Evolutionary conservation across 2,797 vertebrate genomes (phyloP).

Genomic region (Anabas testudineus): DNA sequence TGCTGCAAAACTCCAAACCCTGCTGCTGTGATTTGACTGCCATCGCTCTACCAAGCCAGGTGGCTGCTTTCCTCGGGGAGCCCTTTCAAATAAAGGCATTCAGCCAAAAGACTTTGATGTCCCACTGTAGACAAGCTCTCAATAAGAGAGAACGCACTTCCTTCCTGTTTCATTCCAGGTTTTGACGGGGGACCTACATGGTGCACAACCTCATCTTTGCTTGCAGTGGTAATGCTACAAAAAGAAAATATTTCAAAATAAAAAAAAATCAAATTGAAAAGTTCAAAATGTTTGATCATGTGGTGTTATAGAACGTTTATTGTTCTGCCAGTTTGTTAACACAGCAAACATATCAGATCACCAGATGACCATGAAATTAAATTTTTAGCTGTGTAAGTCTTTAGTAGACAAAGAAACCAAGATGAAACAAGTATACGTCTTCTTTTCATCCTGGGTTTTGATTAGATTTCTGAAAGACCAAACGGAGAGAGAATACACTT

Average conservation of each 20-base stretch:
- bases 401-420: neutral
- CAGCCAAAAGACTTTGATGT: slow-evolving; percentile 76
- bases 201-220: slow-evolving; percentile 40
- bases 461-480: neutral
- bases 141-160: slow-evolving; percentile 58
- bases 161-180: slow-evolving; percentile 52
- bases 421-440: neutral
- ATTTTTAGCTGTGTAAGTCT: neutral
- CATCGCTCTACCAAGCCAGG: slow-evolving; percentile 65
- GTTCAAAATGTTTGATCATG: slow-evolving; percentile 3
- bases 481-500: neutral
- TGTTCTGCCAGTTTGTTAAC: neutral
- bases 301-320: slow-evolving; percentile 10
- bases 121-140: slow-evolving; percentile 59
- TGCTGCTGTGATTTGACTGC: slow-evolving; percentile 69
- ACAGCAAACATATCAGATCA: neutral
- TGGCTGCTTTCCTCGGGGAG: slow-evolving; percentile 71
- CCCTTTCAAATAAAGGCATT: slow-evolving; percentile 75
- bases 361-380: neutral
- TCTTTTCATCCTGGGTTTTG: neutral
- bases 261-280: neutral
- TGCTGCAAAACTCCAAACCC: slow-evolving; percentile 65
- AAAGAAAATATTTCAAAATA: slow-evolving; percentile 2
- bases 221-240: neutral
- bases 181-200: slow-evolving; percentile 39